A percentile compares a stretch with the other conserved stretches of the same genome.
These are phyloP conservation scores for Morpho deidamia DNA, from an alignment of 2,888 invertebrate species.

Conservation along the genomic window DNA sequence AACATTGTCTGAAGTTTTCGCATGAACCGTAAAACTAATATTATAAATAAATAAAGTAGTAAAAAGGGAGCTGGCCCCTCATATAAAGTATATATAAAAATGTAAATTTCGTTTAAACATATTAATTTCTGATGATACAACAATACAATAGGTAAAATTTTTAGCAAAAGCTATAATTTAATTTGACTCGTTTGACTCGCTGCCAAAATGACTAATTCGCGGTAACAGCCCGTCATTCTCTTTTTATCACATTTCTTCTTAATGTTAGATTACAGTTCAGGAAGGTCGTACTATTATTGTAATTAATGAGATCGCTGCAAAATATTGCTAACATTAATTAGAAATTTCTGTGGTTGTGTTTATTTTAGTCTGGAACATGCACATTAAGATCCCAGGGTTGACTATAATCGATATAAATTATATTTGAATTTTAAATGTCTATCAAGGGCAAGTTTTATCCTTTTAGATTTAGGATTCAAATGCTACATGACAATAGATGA, in stretches of 20 bases:
- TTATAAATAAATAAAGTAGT: too few species aligned
- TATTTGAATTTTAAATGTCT: background rate
- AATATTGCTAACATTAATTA: constrained; percentile 14
- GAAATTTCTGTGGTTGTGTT: constrained; percentile 7
- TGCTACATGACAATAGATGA: too few species aligned
- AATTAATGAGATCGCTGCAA: constrained; percentile 23
- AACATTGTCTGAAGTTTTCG: too few species aligned
- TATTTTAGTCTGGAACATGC: background rate
- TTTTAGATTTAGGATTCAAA: too few species aligned
- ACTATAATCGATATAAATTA: constrained; percentile 2
- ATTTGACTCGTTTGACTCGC: constrained; percentile 59
- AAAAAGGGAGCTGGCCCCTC: too few species aligned
- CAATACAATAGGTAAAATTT: constrained; percentile 52
- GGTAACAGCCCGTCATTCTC: constrained; percentile 51
- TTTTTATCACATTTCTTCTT: constrained; percentile 54
- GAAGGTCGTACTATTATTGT: constrained; percentile 38
- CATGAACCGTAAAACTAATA: too few species aligned
- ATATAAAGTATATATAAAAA: too few species aligned
- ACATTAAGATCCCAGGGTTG: background rate
- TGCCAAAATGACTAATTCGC: constrained; percentile 72
- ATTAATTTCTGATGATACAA: too few species aligned
- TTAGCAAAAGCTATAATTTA: constrained; percentile 53
- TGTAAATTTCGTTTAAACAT: too few species aligned
- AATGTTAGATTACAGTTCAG: constrained; percentile 43
- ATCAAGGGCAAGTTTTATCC: too few species aligned